Percentiles rank a stretch among this genome's conserved stretches.
Evolutionary conservation across 1,140 invertebrate species (phyloP).

Genomic region (Babylonia areolata): DNA sequence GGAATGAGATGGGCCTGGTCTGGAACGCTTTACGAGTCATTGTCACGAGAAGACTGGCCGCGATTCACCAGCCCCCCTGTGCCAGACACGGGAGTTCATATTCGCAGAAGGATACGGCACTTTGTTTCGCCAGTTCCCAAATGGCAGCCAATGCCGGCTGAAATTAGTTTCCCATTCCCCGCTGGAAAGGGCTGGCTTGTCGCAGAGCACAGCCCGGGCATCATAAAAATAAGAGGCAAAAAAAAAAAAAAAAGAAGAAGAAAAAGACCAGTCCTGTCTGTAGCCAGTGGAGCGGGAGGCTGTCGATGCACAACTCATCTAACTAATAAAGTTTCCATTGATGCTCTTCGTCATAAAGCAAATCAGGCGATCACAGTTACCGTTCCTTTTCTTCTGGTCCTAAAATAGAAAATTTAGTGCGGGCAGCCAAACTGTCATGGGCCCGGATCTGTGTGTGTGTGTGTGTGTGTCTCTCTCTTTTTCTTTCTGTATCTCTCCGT

Average conservation of each 20-base stretch:
- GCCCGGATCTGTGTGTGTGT: neutral
- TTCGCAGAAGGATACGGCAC: constrained; percentile 7
- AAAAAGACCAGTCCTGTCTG: neutral
- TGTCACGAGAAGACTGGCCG: neutral
- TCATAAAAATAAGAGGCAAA: no score
- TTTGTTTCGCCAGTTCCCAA: constrained; percentile 6
- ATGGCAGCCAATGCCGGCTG: neutral
- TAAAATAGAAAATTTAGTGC: constrained; percentile 9
- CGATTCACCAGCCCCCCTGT: neutral
- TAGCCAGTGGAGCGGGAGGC: neutral
- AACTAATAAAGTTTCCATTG: constrained; percentile 12
- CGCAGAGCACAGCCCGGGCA: neutral
- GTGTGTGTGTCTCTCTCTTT: neutral
- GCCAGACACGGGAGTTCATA: neutral
- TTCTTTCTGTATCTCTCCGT: neutral
- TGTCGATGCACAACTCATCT: constrained; percentile 11
- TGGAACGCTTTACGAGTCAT: neutral
- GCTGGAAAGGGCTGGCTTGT: neutral
- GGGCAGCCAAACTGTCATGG: no score
- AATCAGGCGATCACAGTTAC: constrained; percentile 7
- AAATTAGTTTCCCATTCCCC: neutral
- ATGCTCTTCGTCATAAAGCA: neutral
- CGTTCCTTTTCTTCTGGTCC: neutral
- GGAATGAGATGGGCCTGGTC: neutral
- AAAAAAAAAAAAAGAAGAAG: no score